Percentiles rank a stretch among this genome's conserved stretches.
Evolutionary conservation across 2,113 vertebrate genomes (phyloP).

Genomic region (Glaucidium brasilianum): DNA sequence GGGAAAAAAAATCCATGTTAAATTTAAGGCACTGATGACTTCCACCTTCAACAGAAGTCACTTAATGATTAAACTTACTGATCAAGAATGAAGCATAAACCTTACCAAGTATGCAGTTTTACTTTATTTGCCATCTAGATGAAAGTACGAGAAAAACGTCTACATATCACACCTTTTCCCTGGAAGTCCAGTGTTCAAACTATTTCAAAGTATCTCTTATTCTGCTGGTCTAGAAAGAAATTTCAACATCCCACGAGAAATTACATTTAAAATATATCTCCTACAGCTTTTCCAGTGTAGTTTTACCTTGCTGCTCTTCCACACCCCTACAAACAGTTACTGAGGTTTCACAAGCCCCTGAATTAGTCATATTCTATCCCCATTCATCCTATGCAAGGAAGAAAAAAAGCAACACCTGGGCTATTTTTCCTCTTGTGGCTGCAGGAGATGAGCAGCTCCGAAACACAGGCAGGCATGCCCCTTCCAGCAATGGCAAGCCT

Average conservation of each 20-base stretch:
- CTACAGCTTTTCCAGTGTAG: not conserved
- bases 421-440: rapidly evolving
- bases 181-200: not conserved
- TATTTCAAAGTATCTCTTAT: not conserved
- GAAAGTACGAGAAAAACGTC: not conserved
- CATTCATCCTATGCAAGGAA: not conserved
- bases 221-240: not conserved
- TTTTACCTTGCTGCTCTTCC: not conserved
- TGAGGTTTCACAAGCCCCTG: not conserved
- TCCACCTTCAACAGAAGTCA: not conserved
- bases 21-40: not conserved
- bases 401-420: not conserved
- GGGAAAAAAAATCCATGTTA: not conserved
- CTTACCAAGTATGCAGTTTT: not conserved
- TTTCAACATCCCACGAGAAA: not conserved
- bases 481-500: not conserved
- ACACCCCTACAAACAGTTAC: not conserved
- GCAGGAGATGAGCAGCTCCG: not conserved
- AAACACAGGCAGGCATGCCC: not conserved
- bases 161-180: not conserved
- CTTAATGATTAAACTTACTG: not conserved
- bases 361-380: not conserved
- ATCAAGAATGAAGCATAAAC: not conserved
- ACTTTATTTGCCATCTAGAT: not conserved
- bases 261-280: not conserved